These are phyloP conservation scores for Oceanodroma tethys DNA, from an alignment of 2,113 vertebrate genomes.

Conservation along the genomic window DNA sequence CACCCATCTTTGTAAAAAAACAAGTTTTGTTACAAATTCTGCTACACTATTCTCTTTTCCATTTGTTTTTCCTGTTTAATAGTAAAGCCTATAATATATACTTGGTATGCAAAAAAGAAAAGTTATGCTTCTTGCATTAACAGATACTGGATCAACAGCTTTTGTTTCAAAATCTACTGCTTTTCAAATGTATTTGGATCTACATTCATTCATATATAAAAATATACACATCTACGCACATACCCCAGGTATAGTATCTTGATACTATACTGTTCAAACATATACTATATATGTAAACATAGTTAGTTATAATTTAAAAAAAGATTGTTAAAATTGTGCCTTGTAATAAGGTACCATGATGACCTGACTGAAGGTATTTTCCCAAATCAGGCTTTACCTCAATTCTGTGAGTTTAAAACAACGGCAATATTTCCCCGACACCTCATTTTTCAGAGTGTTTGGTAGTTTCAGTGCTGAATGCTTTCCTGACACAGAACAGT, in stretches of 20 bases:
- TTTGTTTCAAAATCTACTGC: neutral
- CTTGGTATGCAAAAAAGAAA: neutral
- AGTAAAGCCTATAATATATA: neutral
- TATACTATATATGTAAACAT: neutral
- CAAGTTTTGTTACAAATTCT: neutral
- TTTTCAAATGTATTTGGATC: neutral
- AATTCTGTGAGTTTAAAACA: neutral
- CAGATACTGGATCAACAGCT: neutral
- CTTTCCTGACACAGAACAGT: neutral
- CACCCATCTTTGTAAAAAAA: neutral
- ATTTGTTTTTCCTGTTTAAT: neutral
- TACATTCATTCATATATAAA: neutral
- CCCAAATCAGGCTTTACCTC: neutral
- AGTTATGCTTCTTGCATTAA: neutral
- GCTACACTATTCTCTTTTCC: fast-evolving
- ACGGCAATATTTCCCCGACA: neutral
- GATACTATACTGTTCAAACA: no score
- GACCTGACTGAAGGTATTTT: neutral
- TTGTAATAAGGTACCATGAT: neutral
- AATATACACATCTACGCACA: neutral
- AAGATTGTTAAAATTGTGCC: neutral
- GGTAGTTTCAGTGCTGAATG: neutral
- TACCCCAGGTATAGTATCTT: fast-evolving
- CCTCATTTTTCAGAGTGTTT: neutral
- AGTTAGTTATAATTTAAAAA: neutral